Percentiles rank a stretch among this genome's conserved stretches.
Evolutionary conservation across 2,888 invertebrate species (phyloP).

Genomic region (Megaustenia siamemsis): DNA sequence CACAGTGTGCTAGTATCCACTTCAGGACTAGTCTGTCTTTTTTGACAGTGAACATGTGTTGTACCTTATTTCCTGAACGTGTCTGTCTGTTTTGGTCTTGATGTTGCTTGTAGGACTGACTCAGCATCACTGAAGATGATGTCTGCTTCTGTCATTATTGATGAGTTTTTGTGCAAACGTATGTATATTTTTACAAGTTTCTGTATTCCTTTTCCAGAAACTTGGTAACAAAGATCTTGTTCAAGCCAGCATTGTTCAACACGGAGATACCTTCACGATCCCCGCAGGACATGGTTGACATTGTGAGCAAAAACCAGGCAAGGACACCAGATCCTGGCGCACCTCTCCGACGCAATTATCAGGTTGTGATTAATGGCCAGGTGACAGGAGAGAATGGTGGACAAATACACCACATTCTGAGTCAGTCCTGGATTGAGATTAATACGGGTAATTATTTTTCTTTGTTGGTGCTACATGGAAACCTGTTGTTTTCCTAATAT

Average conservation of each 20-base stretch:
- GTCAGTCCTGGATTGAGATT: slow-evolving; percentile 3
- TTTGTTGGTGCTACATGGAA: background rate
- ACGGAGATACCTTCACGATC: background rate
- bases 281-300: background rate
- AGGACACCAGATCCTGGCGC: background rate
- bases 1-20: no score
- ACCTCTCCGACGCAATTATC: slow-evolving; percentile 11
- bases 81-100: no score
- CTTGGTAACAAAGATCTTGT: slow-evolving; percentile 35
- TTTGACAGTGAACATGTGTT: no score
- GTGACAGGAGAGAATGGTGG: background rate
- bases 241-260: slow-evolving; percentile 8
- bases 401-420: background rate
- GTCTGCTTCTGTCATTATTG: no score
- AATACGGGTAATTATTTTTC: slow-evolving; percentile 21
- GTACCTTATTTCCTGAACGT: no score
- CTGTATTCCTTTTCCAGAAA: background rate
- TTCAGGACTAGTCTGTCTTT: no score
- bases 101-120: no score
- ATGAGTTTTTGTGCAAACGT: no score
- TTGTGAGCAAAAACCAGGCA: background rate
- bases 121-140: no score
- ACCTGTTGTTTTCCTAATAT: background rate
- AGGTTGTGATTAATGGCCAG: background rate
- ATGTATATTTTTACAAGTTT: no score